A percentile compares a stretch with the other conserved stretches of the same genome.
These are phyloP conservation scores for Lethrus apterus DNA, from an alignment of 1,140 invertebrate species.

Conservation along the genomic window DNA sequence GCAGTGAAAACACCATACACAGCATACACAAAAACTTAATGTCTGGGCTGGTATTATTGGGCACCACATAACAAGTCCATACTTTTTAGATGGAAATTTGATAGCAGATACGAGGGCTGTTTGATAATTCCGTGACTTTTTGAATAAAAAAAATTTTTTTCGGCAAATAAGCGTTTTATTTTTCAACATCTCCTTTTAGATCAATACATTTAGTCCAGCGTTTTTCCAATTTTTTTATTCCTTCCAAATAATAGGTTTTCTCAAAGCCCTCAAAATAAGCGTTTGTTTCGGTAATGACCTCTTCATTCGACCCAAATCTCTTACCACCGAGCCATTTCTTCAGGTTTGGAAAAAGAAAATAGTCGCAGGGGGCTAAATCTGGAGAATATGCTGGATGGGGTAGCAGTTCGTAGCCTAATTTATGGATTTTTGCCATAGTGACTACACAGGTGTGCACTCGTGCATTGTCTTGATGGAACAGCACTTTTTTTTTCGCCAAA, in stretches of 20 bases:
- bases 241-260: conserved; percentile 4
- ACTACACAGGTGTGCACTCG: conserved; percentile 23
- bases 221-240: conserved; percentile 8
- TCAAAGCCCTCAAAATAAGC: conserved; percentile 2
- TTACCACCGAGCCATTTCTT: conserved; percentile 35
- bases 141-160: too few species aligned
- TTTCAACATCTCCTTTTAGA: conserved; percentile 3
- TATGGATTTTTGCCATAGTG: conserved; percentile 18
- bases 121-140: too few species aligned
- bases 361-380: conserved; percentile 42
- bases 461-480: conserved; percentile 26
- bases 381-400: conserved; percentile 42
- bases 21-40: too few species aligned
- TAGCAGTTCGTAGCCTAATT: conserved; percentile 20
- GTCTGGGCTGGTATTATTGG: too few species aligned
- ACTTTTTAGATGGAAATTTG: too few species aligned
- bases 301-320: conserved; percentile 31
- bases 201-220: conserved; percentile 5
- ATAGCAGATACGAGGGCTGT: too few species aligned
- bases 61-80: too few species aligned
- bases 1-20: too few species aligned
- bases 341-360: conserved; percentile 35
- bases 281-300: conserved; percentile 9
- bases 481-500: conserved; percentile 22
- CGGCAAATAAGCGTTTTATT: too few species aligned